These are phyloP conservation scores for Anniella stebbinsi DNA, from an alignment of 2,797 vertebrate genomes.

Conservation along the genomic window DNA sequence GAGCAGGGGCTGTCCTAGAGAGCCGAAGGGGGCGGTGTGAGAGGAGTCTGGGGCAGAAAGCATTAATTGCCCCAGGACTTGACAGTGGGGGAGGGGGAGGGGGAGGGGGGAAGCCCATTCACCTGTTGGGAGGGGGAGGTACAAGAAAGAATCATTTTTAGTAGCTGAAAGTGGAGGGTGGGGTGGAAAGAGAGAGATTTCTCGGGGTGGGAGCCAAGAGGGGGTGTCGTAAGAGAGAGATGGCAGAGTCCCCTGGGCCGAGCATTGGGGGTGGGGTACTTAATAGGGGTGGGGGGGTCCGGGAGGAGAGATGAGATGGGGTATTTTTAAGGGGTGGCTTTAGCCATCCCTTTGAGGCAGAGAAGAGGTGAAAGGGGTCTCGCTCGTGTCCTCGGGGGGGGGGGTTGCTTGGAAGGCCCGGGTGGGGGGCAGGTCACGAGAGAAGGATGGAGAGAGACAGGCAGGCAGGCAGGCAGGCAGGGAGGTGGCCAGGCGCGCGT, in stretches of 20 bases:
- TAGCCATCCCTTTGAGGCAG: not conserved
- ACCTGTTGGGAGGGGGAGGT: not conserved
- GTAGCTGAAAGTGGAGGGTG: not conserved
- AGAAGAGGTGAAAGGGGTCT: too few species aligned
- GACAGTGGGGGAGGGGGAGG: not conserved
- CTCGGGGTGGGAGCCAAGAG: not conserved
- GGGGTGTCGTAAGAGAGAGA: not conserved
- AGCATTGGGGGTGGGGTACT: not conserved
- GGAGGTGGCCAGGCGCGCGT: not conserved
- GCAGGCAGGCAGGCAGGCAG: not conserved
- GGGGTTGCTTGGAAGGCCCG: too few species aligned
- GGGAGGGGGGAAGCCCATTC: too few species aligned
- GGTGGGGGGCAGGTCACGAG: not conserved
- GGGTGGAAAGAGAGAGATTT: not conserved
- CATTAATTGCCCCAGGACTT: too few species aligned
- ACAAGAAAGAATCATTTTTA: not conserved
- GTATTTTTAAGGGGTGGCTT: not conserved
- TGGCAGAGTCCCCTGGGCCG: not conserved
- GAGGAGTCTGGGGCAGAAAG: not conserved
- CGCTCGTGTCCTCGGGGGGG: rapidly evolving
- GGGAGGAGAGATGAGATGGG: not conserved
- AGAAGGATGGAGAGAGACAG: not conserved
- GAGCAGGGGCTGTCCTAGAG: not conserved
- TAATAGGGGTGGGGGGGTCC: not conserved
- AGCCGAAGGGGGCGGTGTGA: not conserved